phyloP scores from a whole-genome alignment of 1,140 invertebrate genomes.

The Protaetia brevitarsis region DNA sequence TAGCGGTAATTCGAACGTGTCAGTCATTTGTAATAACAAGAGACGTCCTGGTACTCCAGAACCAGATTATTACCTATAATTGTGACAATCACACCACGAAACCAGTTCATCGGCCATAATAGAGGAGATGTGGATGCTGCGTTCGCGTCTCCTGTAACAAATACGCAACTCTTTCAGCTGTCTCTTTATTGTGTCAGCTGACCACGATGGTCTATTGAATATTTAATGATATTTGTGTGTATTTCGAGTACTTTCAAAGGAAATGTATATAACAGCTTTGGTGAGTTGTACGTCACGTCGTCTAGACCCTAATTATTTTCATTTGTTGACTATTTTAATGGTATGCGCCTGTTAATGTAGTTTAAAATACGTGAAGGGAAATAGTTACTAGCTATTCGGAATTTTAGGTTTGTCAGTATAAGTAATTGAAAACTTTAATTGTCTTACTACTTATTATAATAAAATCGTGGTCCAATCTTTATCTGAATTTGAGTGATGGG shows the following conservation, averaged over 20 bases:
- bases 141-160: conserved; percentile 4
- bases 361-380: too few species aligned
- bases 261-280: too few species aligned
- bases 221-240: conserved; percentile 8
- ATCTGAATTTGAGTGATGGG: too few species aligned
- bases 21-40: conserved; percentile 18
- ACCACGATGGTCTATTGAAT: conserved; percentile 2
- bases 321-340: conserved; percentile 14
- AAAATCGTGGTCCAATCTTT: too few species aligned
- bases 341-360: too few species aligned
- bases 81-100: conserved; percentile 9
- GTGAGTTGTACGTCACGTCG: not conserved
- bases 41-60: not conserved
- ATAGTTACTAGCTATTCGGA: too few species aligned
- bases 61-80: conserved; percentile 18
- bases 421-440: too few species aligned
- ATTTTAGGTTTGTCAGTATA: too few species aligned
- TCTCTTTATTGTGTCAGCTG: conserved; percentile 8
- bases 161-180: conserved; percentile 15
- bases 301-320: conserved; percentile 4
- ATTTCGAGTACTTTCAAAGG: not conserved
- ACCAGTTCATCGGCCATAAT: conserved; percentile 9
- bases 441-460: too few species aligned
- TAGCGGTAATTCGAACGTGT: not conserved
- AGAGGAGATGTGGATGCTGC: conserved; percentile 2